Evolutionary conservation across 2,113 vertebrate species (phyloP).

Genomic region (Mobula hypostoma): DNA sequence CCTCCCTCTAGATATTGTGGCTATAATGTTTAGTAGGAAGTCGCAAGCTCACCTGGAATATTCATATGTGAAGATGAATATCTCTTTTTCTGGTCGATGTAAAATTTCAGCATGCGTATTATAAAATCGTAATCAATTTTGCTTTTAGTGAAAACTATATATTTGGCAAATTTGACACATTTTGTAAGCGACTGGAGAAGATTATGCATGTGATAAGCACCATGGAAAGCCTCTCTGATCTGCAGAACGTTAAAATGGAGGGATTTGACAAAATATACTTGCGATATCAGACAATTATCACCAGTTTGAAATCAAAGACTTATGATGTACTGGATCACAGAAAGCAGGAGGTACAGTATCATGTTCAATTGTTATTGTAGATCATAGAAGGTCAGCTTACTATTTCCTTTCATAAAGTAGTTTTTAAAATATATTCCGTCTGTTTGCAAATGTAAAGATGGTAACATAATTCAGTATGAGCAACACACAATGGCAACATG

Average conservation of each 20-base stretch:
- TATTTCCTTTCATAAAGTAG: background rate
- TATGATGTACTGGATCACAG: constrained; percentile 71
- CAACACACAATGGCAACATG: background rate
- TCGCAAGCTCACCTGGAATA: background rate
- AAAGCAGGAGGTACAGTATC: constrained; percentile 57
- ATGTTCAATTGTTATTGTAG: background rate
- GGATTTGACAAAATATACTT: constrained; percentile 62
- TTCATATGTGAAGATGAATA: background rate
- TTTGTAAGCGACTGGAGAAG: constrained; percentile 71
- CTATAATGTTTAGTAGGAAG: background rate
- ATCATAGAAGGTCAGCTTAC: background rate
- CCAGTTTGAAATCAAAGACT: constrained; percentile 57
- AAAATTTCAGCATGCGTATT: background rate
- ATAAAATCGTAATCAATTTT: constrained; percentile 29
- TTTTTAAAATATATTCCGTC: background rate
- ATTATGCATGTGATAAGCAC: constrained; percentile 60
- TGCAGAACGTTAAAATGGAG: constrained; percentile 64
- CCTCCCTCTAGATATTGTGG: background rate
- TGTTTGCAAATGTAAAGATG: background rate
- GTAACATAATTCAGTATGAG: background rate
- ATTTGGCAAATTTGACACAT: constrained; percentile 72
- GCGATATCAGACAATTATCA: constrained; percentile 59
- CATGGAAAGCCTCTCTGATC: constrained; percentile 60
- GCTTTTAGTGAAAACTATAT: constrained; percentile 70
- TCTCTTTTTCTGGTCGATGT: background rate